Percentiles rank a stretch among this genome's conserved stretches.
These are phyloP conservation scores for Puma concolor DNA, from an alignment of 2,113 vertebrate species.

Conservation along the genomic window DNA sequence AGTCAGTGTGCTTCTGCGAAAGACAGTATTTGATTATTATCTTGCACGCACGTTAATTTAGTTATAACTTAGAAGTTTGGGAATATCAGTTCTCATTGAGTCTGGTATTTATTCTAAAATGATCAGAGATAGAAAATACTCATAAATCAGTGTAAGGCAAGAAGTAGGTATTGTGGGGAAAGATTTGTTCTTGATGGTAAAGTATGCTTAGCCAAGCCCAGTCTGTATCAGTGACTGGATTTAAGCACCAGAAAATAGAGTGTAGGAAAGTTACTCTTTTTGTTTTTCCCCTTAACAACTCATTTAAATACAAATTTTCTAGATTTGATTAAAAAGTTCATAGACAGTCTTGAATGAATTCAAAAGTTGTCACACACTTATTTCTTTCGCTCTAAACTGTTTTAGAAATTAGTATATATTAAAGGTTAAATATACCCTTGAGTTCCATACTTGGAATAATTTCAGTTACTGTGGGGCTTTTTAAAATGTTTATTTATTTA, in stretches of 20 bases:
- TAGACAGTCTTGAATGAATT: not conserved
- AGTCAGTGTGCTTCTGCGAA: not conserved
- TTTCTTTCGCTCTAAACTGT: not conserved
- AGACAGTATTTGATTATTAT: not conserved
- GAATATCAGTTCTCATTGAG: not conserved
- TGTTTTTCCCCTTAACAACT: not conserved
- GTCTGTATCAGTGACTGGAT: not conserved
- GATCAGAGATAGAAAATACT: not conserved
- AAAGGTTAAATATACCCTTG: not conserved
- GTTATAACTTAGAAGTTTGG: not conserved
- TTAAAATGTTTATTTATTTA: no score
- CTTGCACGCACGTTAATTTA: not conserved
- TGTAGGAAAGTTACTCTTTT: not conserved
- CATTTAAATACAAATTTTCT: not conserved
- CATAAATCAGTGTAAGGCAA: not conserved
- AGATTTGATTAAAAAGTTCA: not conserved
- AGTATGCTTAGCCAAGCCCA: not conserved
- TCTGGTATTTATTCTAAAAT: not conserved
- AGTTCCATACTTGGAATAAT: not conserved
- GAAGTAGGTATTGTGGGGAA: not conserved
- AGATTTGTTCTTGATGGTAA: not conserved
- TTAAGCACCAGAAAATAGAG: not conserved
- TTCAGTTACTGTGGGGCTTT: not conserved
- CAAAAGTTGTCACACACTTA: not conserved
- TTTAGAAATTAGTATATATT: not conserved